Evolutionary conservation across 35 echinoderm and acorn worm species (phyloP).

Genomic region (Strongylocentrotus purpuratus): DNA sequence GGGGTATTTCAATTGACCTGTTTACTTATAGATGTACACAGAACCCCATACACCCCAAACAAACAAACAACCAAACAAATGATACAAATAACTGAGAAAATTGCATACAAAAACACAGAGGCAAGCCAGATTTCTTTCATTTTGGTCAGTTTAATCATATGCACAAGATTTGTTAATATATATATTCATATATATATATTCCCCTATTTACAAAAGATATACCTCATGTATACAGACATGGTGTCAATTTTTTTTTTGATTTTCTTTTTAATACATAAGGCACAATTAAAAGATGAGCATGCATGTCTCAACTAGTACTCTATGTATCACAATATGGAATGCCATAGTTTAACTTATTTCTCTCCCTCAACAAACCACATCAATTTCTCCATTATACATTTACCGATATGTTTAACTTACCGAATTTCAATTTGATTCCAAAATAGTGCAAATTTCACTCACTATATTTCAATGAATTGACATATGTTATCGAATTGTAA

Average conservation of each 20-base stretch:
- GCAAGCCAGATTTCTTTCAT: background rate
- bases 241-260: background rate
- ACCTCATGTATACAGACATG: slow-evolving; percentile 43
- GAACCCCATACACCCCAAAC: too few relatives aligned
- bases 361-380: background rate
- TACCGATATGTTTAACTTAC: background rate
- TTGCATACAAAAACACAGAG: background rate
- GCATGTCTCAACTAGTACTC: slow-evolving; percentile 22
- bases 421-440: background rate
- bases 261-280: slow-evolving; percentile 28
- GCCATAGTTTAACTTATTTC: background rate
- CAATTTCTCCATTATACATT: background rate
- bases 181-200: slow-evolving; percentile 38
- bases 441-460: background rate
- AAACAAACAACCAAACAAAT: too few relatives aligned
- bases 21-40: too few relatives aligned
- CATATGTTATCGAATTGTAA: background rate
- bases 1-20: too few relatives aligned
- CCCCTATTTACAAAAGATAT: slow-evolving; percentile 48
- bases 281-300: slow-evolving; percentile 30
- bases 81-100: too few relatives aligned
- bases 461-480: background rate
- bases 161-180: slow-evolving; percentile 29
- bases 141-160: slow-evolving; percentile 44
- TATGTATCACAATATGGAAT: slow-evolving; percentile 27